Percentiles rank a stretch among this genome's conserved stretches.
These are phyloP conservation scores for Zaprionus ghesquierei DNA, from an alignment of 1,140 invertebrate genomes.

Conservation along the genomic window DNA sequence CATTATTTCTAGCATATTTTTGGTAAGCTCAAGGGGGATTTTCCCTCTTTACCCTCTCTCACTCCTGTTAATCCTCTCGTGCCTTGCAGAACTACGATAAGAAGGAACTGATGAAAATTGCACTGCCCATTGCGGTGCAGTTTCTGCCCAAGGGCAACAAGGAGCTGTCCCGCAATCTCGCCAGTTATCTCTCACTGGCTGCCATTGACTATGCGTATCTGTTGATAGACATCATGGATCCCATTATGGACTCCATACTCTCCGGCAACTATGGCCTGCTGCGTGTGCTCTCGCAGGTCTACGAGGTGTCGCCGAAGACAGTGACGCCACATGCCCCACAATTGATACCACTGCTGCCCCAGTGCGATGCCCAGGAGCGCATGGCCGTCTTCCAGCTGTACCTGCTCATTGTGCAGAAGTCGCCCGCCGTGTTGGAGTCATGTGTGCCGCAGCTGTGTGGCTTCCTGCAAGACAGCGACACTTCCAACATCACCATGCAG, in stretches of 20 bases:
- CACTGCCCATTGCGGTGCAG: slow-evolving; percentile 94
- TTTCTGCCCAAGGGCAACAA: slow-evolving; percentile 95
- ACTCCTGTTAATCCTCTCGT: not conserved
- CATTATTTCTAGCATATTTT: slow-evolving; percentile 95
- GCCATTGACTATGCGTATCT: slow-evolving; percentile 94
- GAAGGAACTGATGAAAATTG: slow-evolving; percentile 93
- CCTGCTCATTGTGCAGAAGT: slow-evolving; percentile 90
- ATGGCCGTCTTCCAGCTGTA: slow-evolving; percentile 91
- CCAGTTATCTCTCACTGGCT: slow-evolving; percentile 95
- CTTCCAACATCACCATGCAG: slow-evolving; percentile 88
- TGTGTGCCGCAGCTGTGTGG: slow-evolving; percentile 75
- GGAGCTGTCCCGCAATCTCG: slow-evolving; percentile 94
- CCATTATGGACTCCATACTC: slow-evolving; percentile 94
- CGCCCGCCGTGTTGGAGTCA: slow-evolving; percentile 84
- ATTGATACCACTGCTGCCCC: slow-evolving; percentile 90
- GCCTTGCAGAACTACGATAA: slow-evolving; percentile 89
- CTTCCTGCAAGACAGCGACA: slow-evolving; percentile 68
- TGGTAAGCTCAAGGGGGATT: slow-evolving; percentile 88
- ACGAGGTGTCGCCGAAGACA: slow-evolving; percentile 92
- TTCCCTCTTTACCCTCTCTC: no score
- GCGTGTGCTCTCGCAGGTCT: slow-evolving; percentile 93
- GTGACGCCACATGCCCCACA: slow-evolving; percentile 92
- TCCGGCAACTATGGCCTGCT: slow-evolving; percentile 92
- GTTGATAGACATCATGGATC: slow-evolving; percentile 91
- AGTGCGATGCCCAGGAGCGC: slow-evolving; percentile 92